Base-by-base conservation (phyloP, 1,140 invertebrate genomes). In the Plectus sambesii region DNA sequence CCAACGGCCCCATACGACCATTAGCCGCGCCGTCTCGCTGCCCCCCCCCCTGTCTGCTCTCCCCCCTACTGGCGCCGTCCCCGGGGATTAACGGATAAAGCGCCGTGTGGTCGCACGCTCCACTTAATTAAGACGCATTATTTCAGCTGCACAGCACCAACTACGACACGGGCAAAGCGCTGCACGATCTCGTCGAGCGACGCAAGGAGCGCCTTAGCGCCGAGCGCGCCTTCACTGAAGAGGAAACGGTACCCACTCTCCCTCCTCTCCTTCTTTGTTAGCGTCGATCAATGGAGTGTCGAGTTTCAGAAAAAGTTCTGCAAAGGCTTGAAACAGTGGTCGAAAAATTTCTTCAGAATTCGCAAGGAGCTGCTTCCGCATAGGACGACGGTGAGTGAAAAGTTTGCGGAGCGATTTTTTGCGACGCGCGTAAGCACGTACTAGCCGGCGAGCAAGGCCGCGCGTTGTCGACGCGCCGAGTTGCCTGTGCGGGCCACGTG, bases 221-320 rank as follows among this genome's bases (percentile, higher is more conserved):
- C 61, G 87, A 94, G 65, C 93, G 93, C 71, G 92, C 92, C 72
- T 96, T 89, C 89, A 82, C 83, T 54, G 89, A 96, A 73, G 89
- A 96, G 67, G 89, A 96, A 77, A 85, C 83, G 57, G 81, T 83
- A 74, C 75, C 77, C n/a, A n/a, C n/a, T n/a, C n/a, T 74, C 38
- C 53, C 36, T 9, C 3, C 41, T 39, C 12, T 23, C 12, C 48
- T 48, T 45, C 19, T 56, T 30, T 25, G 33, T 45, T 51, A 53
- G 39, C 47, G 33, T 72, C 72, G 62, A 62, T 69, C 19, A 71
- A 71, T 57, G 72, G 70, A n/a, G n/a, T n/a, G n/a, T n/a, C n/a
- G n/a, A n/a, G n/a, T n/a, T n/a, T n/a, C n/a, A n/a, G n/a, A n/a
- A n/a, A n/a, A n/a, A n/a, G n/a, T n/a, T n/a, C n/a, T n/a, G n/a